Evolutionary conservation across 2,888 invertebrate genomes (phyloP), one percentile per base, ranked within the genome.

Genomic region (Cerastis rubricosa): DNA sequence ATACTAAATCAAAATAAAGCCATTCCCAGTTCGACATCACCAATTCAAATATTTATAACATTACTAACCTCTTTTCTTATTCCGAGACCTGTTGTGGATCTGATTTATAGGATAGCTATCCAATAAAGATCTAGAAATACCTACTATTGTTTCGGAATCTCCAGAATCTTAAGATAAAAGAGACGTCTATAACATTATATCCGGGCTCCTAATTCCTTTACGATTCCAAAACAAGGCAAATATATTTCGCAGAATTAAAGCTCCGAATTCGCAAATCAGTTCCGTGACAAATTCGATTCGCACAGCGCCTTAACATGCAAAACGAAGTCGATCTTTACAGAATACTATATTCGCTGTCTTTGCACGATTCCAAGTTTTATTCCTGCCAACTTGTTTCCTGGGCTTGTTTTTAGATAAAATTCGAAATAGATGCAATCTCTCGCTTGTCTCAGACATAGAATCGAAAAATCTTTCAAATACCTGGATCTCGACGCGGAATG

Each of bases 401-500:
- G 87, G 85, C 87, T 90, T 90, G 91, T 92, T 93, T 94, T 93
- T 92, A 91, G 91, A 93, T 91, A 92, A 93, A 93, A 94, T 89
- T 89, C 89, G 89, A 90, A 91, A 94, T 90, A 90, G 92, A 93
- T 93, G 93, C 94, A 93, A 94, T 93, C 92, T 92, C 90, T 88
- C 80, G 87, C 84, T 89, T 91, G 91, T 92, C 91, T 86, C 84
- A 83, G 86, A 87, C 87, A 87, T 83, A 84, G 85, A 86, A 90
- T 91, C 89, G 90, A 86, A 90, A 89, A 90, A 90, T 91, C 83
- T 89, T 83, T 85, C 84, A 81, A 89, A 93, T 92, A 92, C 92
- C 91, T 91, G 89, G 72, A 76, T 82, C 73, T 76, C 54, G 71
- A 47, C 59, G 66, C 65, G 12, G 67, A 77, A 63, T 85, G 82